Percentiles rank a stretch among this genome's conserved stretches.
Evolutionary conservation across 2,797 vertebrate species (phyloP).

Genomic region (Arremon aurantiirostris): DNA sequence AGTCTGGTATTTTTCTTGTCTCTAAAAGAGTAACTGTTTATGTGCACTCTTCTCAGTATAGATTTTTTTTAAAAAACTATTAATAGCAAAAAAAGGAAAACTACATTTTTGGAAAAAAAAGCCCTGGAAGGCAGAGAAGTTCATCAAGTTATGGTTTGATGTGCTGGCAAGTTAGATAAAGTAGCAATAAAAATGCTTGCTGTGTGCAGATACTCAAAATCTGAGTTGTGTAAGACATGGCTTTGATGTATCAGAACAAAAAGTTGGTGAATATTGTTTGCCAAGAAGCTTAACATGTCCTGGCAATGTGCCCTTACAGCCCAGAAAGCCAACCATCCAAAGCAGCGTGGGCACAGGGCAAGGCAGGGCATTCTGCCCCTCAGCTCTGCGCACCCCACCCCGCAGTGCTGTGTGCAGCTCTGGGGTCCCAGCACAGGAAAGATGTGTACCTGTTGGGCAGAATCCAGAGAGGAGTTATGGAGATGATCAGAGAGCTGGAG

Average conservation of each 20-base stretch:
- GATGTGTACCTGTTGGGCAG: background rate
- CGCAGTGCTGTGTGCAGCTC: too few relatives aligned
- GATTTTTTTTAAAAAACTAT: background rate
- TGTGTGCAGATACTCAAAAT: background rate
- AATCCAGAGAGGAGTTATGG: background rate
- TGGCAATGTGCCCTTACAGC: background rate
- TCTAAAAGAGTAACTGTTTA: background rate
- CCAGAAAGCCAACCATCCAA: background rate
- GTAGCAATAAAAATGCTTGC: background rate
- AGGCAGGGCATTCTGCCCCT: background rate
- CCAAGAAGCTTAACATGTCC: background rate
- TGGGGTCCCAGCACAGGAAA: background rate
- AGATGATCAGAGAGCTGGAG: background rate
- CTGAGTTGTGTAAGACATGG: background rate
- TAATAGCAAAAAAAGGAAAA: background rate
- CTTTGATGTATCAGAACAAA: background rate
- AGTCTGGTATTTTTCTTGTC: background rate
- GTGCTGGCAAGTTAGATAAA: background rate
- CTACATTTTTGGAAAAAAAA: background rate
- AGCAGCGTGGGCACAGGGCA: accelerated
- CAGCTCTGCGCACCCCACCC: background rate
- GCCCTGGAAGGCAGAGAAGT: background rate
- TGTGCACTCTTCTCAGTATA: background rate
- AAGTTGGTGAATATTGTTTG: background rate
- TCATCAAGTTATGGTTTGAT: background rate